These are phyloP conservation scores for Agrochola lychnidis DNA, from an alignment of 2,888 invertebrate species.

Conservation along the genomic window DNA sequence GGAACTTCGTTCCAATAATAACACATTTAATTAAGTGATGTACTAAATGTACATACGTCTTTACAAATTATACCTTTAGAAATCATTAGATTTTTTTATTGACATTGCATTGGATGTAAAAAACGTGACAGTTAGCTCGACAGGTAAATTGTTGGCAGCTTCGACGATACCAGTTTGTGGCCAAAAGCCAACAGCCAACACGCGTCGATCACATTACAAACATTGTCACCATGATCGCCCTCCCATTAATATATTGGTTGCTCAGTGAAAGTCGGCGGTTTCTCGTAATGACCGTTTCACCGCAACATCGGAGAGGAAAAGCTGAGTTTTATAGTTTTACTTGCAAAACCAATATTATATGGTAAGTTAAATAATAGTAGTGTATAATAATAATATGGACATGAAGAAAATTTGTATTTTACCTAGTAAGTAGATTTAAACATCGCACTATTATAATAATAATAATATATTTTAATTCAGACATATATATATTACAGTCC, in stretches of 20 bases:
- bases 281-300: slow-evolving; percentile 65
- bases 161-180: not conserved
- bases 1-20: too few relatives aligned
- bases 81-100: too few relatives aligned
- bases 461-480: not conserved
- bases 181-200: slow-evolving; percentile 25
- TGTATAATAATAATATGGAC: slow-evolving; percentile 39
- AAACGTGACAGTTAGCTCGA: not conserved
- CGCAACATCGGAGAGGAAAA: slow-evolving; percentile 65
- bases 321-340: slow-evolving; percentile 54
- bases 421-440: not conserved
- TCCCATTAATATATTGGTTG: slow-evolving; percentile 57
- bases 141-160: too few relatives aligned
- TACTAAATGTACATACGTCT: too few relatives aligned
- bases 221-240: slow-evolving; percentile 56
- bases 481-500: not conserved
- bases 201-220: slow-evolving; percentile 42
- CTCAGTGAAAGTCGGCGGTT: slow-evolving; percentile 67
- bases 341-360: slow-evolving; percentile 59
- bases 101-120: not conserved
- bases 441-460: not conserved
- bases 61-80: too few relatives aligned
- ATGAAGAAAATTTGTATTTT: not conserved
- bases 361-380: slow-evolving; percentile 46
- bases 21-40: too few relatives aligned